Conservation (phyloP, 1,140 invertebrate species). For the Chironomus tepperi region DNA sequence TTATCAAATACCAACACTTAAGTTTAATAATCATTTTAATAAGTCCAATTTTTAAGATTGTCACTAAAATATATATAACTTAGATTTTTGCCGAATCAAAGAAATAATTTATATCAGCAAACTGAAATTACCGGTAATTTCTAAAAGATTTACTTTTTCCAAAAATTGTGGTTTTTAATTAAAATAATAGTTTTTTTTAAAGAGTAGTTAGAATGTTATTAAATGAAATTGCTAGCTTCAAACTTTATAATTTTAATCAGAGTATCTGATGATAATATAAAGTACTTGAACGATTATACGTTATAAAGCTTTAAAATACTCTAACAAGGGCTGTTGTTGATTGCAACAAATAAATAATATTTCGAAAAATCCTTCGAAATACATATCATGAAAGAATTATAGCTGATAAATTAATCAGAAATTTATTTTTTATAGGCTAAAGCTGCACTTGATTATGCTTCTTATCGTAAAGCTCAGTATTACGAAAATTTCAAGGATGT, state of each 20-base stretch:
- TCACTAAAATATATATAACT: too few species aligned
- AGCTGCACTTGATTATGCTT: neutral
- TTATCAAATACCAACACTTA: too few species aligned
- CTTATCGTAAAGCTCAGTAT: neutral
- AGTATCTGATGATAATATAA: neutral
- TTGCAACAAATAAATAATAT: too few species aligned
- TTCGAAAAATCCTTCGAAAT: too few species aligned
- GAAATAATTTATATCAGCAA: too few species aligned
- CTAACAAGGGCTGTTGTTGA: neutral
- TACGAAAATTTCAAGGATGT: neutral
- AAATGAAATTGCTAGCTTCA: too few species aligned
- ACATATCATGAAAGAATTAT: neutral
- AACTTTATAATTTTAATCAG: neutral
- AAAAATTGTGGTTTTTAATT: too few species aligned
- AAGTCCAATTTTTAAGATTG: neutral
- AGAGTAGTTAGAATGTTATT: too few species aligned
- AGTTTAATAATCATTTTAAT: neutral
- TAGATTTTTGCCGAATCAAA: too few species aligned
- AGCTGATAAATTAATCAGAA: neutral
- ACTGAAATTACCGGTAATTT: too few species aligned
- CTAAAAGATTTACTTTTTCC: too few species aligned
- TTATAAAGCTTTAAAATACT: neutral
- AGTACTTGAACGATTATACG: neutral
- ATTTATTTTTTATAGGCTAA: neutral
- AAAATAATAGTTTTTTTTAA: too few species aligned